phyloP scores from a whole-genome alignment of 2,113 vertebrate species.

The Potamarius usumacintae region DNA sequence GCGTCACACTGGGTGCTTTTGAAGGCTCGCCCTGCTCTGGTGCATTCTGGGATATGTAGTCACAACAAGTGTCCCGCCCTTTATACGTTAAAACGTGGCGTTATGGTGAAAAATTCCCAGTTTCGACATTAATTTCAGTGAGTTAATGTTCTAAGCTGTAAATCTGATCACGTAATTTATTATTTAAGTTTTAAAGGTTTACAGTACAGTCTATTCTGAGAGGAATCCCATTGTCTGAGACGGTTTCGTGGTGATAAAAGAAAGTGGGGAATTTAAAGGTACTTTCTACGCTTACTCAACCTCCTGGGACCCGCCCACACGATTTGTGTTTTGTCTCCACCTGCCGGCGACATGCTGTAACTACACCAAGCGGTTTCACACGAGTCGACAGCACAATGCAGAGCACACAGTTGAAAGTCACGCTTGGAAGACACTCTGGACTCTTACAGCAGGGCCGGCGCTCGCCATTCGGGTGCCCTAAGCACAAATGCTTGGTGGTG shows the following conservation, averaged over 20 bases:
- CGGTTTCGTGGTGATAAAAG: background rate
- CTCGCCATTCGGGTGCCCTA: too few species aligned
- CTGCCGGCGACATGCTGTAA: background rate
- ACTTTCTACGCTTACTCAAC: background rate
- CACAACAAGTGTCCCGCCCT: background rate
- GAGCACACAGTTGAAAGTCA: too few species aligned
- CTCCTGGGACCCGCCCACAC: too few species aligned
- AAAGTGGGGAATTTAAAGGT: background rate
- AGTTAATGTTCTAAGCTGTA: too few species aligned
- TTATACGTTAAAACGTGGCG: too few species aligned
- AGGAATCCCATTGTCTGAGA: background rate
- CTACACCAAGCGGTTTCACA: background rate
- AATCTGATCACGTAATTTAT: too few species aligned
- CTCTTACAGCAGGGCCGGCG: too few species aligned
- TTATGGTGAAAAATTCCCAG: too few species aligned
- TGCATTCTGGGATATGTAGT: constrained; percentile 69
- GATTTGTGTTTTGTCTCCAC: background rate
- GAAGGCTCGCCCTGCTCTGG: constrained; percentile 35
- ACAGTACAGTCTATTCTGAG: background rate
- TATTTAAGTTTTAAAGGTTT: background rate
- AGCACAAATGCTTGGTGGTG: too few species aligned
- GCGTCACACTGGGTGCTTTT: background rate
- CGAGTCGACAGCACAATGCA: too few species aligned
- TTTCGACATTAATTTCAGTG: background rate
- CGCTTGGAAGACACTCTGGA: too few species aligned